Evolutionary conservation across 1,140 invertebrate species (phyloP), one percentile per base, ranked within the genome.

Genomic region (Caerostris extrusa): DNA sequence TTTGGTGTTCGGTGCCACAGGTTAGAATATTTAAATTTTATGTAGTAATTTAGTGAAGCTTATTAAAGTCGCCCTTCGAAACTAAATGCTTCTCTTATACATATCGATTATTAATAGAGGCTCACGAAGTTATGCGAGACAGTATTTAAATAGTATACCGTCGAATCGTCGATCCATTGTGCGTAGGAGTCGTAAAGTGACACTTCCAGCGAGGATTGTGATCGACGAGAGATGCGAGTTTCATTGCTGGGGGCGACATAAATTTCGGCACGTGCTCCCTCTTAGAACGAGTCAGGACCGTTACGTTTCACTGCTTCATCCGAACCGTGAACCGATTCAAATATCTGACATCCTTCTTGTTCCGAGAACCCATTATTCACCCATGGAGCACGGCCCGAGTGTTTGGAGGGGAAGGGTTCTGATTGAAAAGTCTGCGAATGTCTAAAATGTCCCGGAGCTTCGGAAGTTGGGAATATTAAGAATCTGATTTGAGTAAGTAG

Each of bases 311-410:
- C 50, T n/a, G 61, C n/a, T 67, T 67, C 61, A 34, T 12, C 61
- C 61, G 17, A 77, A 34, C 69, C 69, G 69, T 77, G 71, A 77
- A 77, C 71, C 71, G 71, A 77, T 77, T 77, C 71, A 77, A 77
- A 53, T 77, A 77, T 77, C 50, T 53, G 53, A 77, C 71, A 34
- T 50, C 7, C 71, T 34, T 77, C 53, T 77, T 77, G 71, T 77
- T 77, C 34, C 19, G 71, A 53, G 71, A 77, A 77, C 34, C 34
- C 5, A 77, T 77, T 50, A 77, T 50, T 77, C 34, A 77, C 4
- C 71, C 50, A 77, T 77, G 71, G 14, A 53, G 50, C 34, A 12
- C 53, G 19, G 10, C 34, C 1, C 34, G 34, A 34, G 34, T 34
- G 2, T 34, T 34, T 34, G 34, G 34, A 34, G 34, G 34, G 34